phyloP scores from a whole-genome alignment of 1,140 invertebrate genomes.

The Cyclargus thomasi region DNA sequence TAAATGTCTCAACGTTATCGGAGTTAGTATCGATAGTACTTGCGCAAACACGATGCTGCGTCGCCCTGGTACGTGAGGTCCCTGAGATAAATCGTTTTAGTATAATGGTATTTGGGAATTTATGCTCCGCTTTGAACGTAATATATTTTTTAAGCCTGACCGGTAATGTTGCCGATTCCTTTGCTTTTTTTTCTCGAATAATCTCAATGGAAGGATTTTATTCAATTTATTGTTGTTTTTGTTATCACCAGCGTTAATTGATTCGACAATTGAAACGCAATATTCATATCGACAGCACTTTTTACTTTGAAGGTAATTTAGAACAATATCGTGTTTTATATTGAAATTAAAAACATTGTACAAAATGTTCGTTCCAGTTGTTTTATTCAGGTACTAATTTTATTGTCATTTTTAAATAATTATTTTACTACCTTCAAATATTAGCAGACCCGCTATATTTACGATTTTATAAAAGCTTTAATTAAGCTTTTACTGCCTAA shows the following conservation, averaged over 20 bases:
- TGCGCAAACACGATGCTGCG: conserved; percentile 6
- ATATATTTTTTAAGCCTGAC: conserved; percentile 11
- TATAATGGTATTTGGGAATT: conserved; percentile 16
- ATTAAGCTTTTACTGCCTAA: neutral
- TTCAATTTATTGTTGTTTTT: neutral
- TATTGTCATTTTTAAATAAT: no score
- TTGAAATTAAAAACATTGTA: no score
- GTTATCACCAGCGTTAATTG: neutral
- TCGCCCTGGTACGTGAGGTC: conserved; percentile 11
- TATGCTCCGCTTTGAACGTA: conserved; percentile 11
- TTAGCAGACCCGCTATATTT: neutral
- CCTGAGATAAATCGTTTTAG: conserved; percentile 11
- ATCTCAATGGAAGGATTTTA: neutral
- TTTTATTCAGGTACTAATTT: no score
- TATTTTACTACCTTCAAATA: no score
- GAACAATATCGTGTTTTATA: no score
- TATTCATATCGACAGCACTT: neutral
- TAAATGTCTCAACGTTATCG: neutral
- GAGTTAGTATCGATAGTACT: neutral
- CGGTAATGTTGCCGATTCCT: conserved; percentile 10
- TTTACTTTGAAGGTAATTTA: neutral
- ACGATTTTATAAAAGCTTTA: neutral
- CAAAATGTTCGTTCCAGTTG: no score
- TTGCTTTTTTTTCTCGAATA: conserved; percentile 6
- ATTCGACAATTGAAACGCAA: neutral